Evolutionary conservation across 2,888 invertebrate genomes (phyloP), one percentile per base, ranked within the genome.

Genomic region (Erpobdella octoculata): DNA sequence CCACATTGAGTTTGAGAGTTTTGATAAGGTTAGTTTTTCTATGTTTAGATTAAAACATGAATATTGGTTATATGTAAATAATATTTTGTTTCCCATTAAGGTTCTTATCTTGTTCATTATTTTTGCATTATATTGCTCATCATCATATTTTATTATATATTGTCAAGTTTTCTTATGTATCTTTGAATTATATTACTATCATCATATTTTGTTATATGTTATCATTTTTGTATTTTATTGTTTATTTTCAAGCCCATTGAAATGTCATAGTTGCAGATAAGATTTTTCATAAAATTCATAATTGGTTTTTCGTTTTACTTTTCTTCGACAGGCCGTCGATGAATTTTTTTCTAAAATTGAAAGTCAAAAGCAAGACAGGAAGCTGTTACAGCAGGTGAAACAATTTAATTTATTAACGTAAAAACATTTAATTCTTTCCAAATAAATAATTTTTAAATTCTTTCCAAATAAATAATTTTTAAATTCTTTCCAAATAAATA

Each of bases 261-360:
- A n/a, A n/a, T n/a, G n/a, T n/a, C n/a, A 53, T 25, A 25, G 21
- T 65, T 33, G n/a, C 9, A 5, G 18, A 8, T 33, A 35, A 5
- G n/a, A 8, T 36, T 62, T 28, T 8, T 65, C 33, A 25, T 37
- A 65, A 6, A 31, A 2, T 37, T 18, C 25, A 6, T 33, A 33
- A 8, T 36, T n/a, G 8, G 35, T 12, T 25, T 28, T 21, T 68
- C 31, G 6, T 48, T 28, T 46, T 31, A 48, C 48, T 48, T 38
- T 37, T 8, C 21, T 25, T 58, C 82, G 83, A 64, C 79, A 85
- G 81, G 91, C 96, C 0, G 91, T 94, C 0, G 98, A 99, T 84
- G 94, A 96, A 81, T 99, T 93, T 84, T 98, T 89, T 85, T 97
- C 96, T 0, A 89, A 90, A 35, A 84, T 94, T 78, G 96, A 96